Evolutionary conservation across 1,140 invertebrate genomes (phyloP), one percentile per base, ranked within the genome.

Genomic region (Nixonia krombeini): DNA sequence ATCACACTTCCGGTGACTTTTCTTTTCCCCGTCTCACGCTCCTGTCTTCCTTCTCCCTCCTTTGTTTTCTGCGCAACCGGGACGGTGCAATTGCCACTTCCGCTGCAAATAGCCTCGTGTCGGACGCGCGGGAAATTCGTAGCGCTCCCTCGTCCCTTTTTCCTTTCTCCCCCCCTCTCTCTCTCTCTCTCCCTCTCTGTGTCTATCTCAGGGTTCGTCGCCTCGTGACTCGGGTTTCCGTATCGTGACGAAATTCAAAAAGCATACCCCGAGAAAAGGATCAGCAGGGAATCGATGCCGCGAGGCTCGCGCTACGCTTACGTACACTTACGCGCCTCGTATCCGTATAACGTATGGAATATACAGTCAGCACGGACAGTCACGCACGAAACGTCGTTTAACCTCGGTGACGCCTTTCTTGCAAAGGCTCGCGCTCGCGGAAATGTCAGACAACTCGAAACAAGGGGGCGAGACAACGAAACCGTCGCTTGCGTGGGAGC

Each of bases 401-500:
- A 55, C 38, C 51, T 44, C 49, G 37, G 16, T 15, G 47, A 26
- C 35, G 35, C 35, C 37, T 40, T 40, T 38, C 35, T 29, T 40
- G 47, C 44, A 29, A 8, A 33, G 17, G 13, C 44, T 58, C 46
- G 8, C 56, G 47, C 55, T 49, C 51, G 51, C 62, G 61, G 62
- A 76, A 80, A 79, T 75, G 76, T 79, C 76, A 80, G 70, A 73
- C 72, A 53, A 13, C 63, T 58, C 67, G 59, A 50, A 41, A 31
- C 45, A 17, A 49, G 50, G 17, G 15, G 44, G 37, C 16, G 31
- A 44, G 8, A 46, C 56, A 52, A 45, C 53, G 18, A 47, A 58
- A 50, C 59, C 73, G 72, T 73, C 74, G 73, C 63, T 76, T 72
- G 79, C 72, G 76, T 78, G 80, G 76, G 75, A 79, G 74, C 75